Percentiles rank a stretch among this genome's conserved stretches.
Evolutionary conservation across 2,797 vertebrate genomes (phyloP).

Genomic region (Amblyopsis hoosieri): DNA sequence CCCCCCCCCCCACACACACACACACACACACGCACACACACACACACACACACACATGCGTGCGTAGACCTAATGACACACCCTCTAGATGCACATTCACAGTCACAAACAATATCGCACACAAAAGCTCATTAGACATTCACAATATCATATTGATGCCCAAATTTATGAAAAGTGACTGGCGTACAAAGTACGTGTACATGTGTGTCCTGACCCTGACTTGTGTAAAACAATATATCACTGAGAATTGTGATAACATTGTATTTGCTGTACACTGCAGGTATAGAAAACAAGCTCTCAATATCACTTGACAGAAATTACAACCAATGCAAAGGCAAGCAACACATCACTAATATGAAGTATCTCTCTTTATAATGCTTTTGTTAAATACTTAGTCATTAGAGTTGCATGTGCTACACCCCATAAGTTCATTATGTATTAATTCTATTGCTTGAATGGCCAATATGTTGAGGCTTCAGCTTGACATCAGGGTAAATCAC

Average conservation of each 20-base stretch:
- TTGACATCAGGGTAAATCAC: constrained; percentile 53
- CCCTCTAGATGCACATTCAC: constrained; percentile 11
- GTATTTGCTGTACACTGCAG: no score
- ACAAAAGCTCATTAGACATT: constrained; percentile 10
- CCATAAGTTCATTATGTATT: constrained; percentile 32
- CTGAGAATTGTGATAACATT: no score
- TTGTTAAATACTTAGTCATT: background rate
- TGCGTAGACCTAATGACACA: background rate
- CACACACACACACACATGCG: constrained; percentile 56
- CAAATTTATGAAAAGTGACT: background rate
- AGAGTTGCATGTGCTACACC: constrained; percentile 25
- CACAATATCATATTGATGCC: constrained; percentile 65
- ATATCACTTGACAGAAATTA: no score
- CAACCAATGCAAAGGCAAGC: no score
- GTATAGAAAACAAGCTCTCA: no score
- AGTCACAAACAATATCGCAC: constrained; percentile 3
- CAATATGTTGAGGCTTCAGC: constrained; percentile 44
- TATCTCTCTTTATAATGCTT: no score
- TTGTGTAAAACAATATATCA: no score
- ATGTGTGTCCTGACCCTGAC: no score
- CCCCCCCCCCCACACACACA: constrained; percentile 39
- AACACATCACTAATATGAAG: no score
- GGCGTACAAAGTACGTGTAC: background rate
- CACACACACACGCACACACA: constrained; percentile 53
- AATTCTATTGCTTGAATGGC: constrained; percentile 37